Base-by-base conservation (phyloP, 2,113 vertebrate genomes). In the Pampusana beccarii region DNA sequence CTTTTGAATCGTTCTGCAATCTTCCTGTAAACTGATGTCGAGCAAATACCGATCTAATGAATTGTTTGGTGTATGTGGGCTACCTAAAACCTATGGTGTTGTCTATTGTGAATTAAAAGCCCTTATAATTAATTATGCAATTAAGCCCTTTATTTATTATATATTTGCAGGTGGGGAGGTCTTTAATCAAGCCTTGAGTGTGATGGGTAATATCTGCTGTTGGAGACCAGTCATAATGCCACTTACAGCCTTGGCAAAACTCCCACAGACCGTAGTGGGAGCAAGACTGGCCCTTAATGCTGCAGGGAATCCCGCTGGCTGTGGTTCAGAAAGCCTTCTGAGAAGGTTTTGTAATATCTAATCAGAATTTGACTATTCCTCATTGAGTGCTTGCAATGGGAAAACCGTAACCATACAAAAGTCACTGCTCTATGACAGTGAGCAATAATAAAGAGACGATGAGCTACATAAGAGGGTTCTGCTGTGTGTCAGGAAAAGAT, bases 21-120 rank as follows among this genome's bases (percentile, higher is more conserved):
- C 65, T 72, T 75, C 8, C 50, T 82, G 44, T 61, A 84, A 88
- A 60, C 7, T 7, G 21, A 50, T 57, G 40, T 42, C 42, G 25
- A 44, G n/a, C 9, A 88, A 86, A 82, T 61, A 36, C n/a, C 40
- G 66, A 62, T 80, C 53, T 82, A 92, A 92, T 72, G 73, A 87
- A 89, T 69, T 73, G 65, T 48, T 81, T 85, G 57, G 53, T 73
- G 25, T 40, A 57, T 44, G 46, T 42, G 42, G 42, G 51, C 66
- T 85, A 69, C 80, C 95, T 97, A 96, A 97, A 98, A 97, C 97
- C 86, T 94, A 97, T 94, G 95, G 93, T 40, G 86, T 69, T 84
- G 92, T 94, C 95, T 93, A 44, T 46, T 72, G 86, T 69, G 54
- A 75, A 90, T 96, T 97, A 88, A 97, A 95, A 84, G 34, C 40